Conservation (phyloP, 2,113 vertebrate species). For the Corvus moneduloides region DNA sequence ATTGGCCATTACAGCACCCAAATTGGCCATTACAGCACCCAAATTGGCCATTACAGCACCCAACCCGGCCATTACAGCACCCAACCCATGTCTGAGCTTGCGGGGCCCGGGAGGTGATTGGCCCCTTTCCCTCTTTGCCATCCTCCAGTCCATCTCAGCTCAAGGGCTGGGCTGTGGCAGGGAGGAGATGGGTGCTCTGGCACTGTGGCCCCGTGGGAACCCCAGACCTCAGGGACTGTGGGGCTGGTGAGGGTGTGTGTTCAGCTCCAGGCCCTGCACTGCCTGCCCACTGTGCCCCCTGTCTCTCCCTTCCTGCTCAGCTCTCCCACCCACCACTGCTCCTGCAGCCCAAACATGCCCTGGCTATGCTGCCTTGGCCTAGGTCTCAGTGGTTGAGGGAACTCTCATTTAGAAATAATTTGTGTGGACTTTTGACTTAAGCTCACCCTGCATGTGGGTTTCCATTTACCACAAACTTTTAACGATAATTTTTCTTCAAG, state of each 20-base stretch:
- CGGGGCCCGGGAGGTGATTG: not conserved
- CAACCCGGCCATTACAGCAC: not conserved
- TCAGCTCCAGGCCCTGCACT: not conserved
- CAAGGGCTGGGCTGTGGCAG: not conserved
- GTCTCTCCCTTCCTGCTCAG: not conserved
- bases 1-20: not conserved
- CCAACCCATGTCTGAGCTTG: not conserved
- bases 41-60: not conserved
- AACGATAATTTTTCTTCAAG: not conserved
- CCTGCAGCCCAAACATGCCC: not conserved
- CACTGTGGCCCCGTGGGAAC: not conserved
- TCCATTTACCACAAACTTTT: not conserved
- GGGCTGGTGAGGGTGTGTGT: not conserved
- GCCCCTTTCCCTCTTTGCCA: not conserved
- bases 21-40: not conserved
- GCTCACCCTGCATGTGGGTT: accelerated
- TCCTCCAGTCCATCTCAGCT: not conserved
- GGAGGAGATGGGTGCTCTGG: not conserved
- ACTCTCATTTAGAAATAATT: not conserved
- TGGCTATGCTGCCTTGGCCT: not conserved
- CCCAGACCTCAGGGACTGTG: not conserved
- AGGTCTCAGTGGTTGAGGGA: not conserved
- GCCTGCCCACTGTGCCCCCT: not conserved
- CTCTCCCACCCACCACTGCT: not conserved
- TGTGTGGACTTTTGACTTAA: not conserved